Percentiles rank a stretch among this genome's conserved stretches.
Evolutionary conservation across 2,888 invertebrate genomes (phyloP).

Genomic region (Tyria jacobaeae): DNA sequence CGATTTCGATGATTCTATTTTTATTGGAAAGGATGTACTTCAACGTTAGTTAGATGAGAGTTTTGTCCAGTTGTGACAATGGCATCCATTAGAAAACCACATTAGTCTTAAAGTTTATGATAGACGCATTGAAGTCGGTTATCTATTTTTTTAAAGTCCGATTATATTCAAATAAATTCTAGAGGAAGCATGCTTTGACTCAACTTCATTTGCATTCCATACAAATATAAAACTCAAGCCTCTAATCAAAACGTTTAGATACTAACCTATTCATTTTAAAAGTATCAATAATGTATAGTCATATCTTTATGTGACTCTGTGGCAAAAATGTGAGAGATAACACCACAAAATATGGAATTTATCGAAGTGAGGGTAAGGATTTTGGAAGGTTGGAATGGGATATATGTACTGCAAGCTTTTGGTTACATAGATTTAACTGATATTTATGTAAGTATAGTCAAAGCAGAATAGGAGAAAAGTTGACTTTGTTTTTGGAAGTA

Average conservation of each 20-base stretch:
- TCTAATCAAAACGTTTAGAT: slow-evolving; percentile 32
- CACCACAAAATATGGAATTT: slow-evolving; percentile 34
- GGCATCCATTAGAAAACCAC: no score
- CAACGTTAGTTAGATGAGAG: no score
- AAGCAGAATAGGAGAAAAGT: no score
- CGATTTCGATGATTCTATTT: no score
- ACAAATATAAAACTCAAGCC: slow-evolving; percentile 20
- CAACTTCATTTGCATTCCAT: background rate
- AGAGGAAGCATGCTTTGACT: background rate
- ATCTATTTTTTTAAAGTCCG: no score
- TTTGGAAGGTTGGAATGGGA: slow-evolving; percentile 34
- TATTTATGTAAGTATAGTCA: background rate
- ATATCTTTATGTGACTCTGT: slow-evolving; percentile 48
- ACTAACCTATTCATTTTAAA: slow-evolving; percentile 43
- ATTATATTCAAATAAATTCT: no score
- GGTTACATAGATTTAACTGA: slow-evolving; percentile 8
- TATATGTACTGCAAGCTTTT: slow-evolving; percentile 2
- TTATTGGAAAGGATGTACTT: no score
- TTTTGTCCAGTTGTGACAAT: no score
- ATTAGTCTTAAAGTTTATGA: no score
- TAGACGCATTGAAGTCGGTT: no score
- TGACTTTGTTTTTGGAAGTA: no score
- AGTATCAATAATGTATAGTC: slow-evolving; percentile 45
- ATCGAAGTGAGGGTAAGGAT: slow-evolving; percentile 30
- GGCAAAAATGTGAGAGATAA: slow-evolving; percentile 47